These are phyloP conservation scores for Leptinotarsa defecta DNA, from an alignment of 1,140 invertebrate genomes.

Conservation along the genomic window DNA sequence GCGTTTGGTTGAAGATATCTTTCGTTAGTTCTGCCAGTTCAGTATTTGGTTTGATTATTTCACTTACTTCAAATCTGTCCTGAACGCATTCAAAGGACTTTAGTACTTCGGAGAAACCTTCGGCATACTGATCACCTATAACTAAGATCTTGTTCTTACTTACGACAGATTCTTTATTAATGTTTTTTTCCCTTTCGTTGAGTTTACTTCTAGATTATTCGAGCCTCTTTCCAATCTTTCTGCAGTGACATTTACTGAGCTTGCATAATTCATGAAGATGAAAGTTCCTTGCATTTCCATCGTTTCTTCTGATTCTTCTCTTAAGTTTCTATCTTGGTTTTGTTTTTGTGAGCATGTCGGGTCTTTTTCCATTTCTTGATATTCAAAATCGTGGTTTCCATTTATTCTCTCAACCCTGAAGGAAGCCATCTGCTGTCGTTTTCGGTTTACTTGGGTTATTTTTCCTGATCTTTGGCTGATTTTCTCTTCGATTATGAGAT, in stretches of 20 bases:
- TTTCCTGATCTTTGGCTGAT: neutral
- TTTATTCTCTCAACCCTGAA: no score
- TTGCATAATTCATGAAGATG: no score
- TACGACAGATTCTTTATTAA: neutral
- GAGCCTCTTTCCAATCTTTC: no score
- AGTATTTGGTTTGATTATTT: conserved; percentile 5
- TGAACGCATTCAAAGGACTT: neutral
- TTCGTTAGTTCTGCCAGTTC: neutral
- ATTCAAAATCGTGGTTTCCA: no score
- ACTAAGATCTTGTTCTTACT: conserved; percentile 9
- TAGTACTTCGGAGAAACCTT: neutral
- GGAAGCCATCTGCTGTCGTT: no score
- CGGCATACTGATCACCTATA: neutral
- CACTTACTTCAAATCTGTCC: neutral
- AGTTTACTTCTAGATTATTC: no score
- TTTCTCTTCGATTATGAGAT: neutral
- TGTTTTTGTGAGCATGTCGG: neutral
- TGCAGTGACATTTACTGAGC: no score
- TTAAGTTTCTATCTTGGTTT: neutral
- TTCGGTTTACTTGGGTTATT: no score
- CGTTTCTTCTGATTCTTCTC: neutral
- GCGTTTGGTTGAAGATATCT: neutral
- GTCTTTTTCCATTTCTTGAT: no score
- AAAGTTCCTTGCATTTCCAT: neutral
- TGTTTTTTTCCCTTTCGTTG: neutral